These are phyloP conservation scores for Trochalopteron elliotii DNA, from an alignment of 2,113 vertebrate genomes.

Conservation along the genomic window DNA sequence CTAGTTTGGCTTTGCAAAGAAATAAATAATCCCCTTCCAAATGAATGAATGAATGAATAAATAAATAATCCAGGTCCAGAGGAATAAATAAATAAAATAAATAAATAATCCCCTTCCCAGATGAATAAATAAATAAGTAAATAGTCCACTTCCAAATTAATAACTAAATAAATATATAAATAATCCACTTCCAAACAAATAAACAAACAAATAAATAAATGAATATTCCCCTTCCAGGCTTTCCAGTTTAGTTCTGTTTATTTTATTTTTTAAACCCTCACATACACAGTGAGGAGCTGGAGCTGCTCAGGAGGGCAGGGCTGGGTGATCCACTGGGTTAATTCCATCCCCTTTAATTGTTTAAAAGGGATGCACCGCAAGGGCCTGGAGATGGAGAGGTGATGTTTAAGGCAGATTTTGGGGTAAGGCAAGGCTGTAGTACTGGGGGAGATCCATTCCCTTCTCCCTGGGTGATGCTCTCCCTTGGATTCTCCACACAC, in stretches of 20 bases:
- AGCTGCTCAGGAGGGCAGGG: not conserved
- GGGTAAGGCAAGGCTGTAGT: not conserved
- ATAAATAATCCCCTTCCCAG: not conserved
- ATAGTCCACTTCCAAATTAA: not conserved
- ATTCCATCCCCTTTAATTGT: not conserved
- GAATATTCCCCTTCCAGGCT: not conserved
- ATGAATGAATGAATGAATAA: not conserved
- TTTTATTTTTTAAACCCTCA: not conserved
- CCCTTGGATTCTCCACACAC: not conserved
- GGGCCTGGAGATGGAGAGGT: not conserved
- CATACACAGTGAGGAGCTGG: not conserved
- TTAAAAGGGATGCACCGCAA: rapidly evolving
- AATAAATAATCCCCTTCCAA: not conserved
- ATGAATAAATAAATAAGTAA: conserved; percentile 3
- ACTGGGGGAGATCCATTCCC: not conserved
- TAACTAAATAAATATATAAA: not conserved
- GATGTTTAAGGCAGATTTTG: not conserved
- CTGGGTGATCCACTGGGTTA: not conserved
- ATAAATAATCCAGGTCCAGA: not conserved
- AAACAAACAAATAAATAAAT: not conserved
- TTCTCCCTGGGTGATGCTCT: not conserved
- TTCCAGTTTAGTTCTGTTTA: conserved; percentile 18
- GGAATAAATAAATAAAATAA: too few relatives aligned
- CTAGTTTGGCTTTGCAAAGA: not conserved
- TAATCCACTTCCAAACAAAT: not conserved